These are phyloP conservation scores for Lutra lutra DNA, from an alignment of 2,797 vertebrate genomes.

Conservation along the genomic window DNA sequence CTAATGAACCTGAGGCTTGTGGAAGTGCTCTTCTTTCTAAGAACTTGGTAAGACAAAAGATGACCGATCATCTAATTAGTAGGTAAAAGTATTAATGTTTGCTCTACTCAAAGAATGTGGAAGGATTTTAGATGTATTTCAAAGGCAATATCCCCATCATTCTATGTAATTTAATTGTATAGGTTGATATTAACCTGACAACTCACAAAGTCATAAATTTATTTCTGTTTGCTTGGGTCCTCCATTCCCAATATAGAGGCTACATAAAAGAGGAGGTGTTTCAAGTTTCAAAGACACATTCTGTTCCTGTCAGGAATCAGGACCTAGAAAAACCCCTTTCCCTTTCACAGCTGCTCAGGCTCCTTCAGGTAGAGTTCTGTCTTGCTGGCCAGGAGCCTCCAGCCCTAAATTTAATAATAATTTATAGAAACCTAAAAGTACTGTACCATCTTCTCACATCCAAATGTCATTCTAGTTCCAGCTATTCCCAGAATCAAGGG, in stretches of 20 bases:
- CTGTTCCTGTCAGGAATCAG: neutral
- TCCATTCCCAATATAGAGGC: neutral
- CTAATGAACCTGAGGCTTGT: neutral
- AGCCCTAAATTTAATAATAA: neutral
- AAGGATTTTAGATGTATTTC: neutral
- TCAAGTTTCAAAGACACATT: neutral
- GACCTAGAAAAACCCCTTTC: neutral
- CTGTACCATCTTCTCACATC: neutral
- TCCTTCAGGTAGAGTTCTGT: neutral
- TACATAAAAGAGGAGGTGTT: neutral
- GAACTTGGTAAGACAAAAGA: slow-evolving; percentile 11
- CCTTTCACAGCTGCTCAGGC: neutral
- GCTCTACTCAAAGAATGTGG: neutral
- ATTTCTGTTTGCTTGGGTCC: neutral
- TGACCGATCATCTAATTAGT: neutral
- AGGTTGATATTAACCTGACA: neutral
- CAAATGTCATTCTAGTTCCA: slow-evolving; percentile 7
- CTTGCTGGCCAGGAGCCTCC: neutral
- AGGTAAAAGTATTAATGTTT: neutral
- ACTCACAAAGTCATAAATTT: neutral
- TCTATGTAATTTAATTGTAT: neutral
- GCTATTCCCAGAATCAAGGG: neutral
- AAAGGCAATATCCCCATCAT: neutral
- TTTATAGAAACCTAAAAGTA: neutral
- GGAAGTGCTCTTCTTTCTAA: slow-evolving; percentile 39